These are phyloP conservation scores for Liodrosophila aerea DNA, from an alignment of 2,888 invertebrate species.

Conservation along the genomic window DNA sequence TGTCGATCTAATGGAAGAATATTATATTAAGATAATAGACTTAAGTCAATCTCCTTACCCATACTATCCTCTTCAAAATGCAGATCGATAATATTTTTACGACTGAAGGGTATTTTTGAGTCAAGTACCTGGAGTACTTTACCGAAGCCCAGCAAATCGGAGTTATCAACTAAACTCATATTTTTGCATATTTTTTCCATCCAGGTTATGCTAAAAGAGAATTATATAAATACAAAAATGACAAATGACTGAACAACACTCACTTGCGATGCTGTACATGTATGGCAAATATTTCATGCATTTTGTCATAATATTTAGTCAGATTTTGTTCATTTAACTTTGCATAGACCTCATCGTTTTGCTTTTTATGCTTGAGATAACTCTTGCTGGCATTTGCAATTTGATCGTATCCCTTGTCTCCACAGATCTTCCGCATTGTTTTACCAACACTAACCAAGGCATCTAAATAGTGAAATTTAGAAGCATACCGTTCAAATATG, in stretches of 20 bases:
- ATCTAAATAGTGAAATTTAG: conserved; percentile 9
- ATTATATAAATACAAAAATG: background rate
- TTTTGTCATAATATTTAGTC: background rate
- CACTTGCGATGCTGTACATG: conserved; percentile 42
- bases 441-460: conserved; percentile 20
- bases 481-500: background rate
- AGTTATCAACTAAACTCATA: conserved; percentile 1
- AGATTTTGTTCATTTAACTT: conserved; percentile 15
- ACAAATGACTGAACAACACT: background rate
- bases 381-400: conserved; percentile 5
- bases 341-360: conserved; percentile 9
- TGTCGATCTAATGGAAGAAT: conserved; percentile 84
- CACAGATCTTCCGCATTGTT: conserved; percentile 25
- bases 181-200: conserved; percentile 15
- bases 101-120: conserved; percentile 1
- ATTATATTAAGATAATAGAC: background rate
- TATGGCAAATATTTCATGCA: background rate
- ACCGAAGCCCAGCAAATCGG: conserved; percentile 11
- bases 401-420: conserved; percentile 26
- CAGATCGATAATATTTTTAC: background rate
- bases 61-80: background rate
- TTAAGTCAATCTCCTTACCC: background rate
- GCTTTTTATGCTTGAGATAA: conserved; percentile 22
- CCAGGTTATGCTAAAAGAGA: background rate
- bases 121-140: background rate